Evolutionary conservation across 2,113 vertebrate species (phyloP).

Genomic region (Scartelaos histophorus): DNA sequence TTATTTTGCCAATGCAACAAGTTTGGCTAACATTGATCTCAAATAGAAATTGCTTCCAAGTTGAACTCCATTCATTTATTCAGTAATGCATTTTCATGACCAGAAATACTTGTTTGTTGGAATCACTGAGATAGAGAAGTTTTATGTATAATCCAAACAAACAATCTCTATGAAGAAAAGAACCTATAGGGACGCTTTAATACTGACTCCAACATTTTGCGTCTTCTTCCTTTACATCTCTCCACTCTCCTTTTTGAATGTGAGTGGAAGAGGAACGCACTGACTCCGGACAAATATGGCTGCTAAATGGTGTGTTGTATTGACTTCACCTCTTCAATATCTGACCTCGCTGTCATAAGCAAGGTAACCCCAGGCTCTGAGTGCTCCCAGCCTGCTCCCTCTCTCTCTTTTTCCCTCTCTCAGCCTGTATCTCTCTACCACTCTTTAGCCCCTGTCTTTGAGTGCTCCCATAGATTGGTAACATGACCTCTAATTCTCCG

Average conservation of each 20-base stretch:
- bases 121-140: too few relatives aligned
- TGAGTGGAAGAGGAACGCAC: not conserved
- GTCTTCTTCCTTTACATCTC: not conserved
- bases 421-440: slow-evolving; percentile 29
- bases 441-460: slow-evolving; percentile 41
- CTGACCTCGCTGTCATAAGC: slow-evolving; percentile 62
- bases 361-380: slow-evolving; percentile 59
- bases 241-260: not conserved
- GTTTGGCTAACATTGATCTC: too few relatives aligned
- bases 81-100: too few relatives aligned
- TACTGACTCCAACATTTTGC: not conserved
- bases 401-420: slow-evolving; percentile 19
- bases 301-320: slow-evolving; percentile 66
- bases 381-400: slow-evolving; percentile 30
- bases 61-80: too few relatives aligned
- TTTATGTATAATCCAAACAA: too few relatives aligned
- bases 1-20: too few relatives aligned
- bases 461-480: slow-evolving; percentile 64
- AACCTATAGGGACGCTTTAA: not conserved
- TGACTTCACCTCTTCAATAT: slow-evolving; percentile 61
- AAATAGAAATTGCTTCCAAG: too few relatives aligned
- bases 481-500: slow-evolving; percentile 69
- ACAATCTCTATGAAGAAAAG: too few relatives aligned
- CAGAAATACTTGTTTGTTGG: too few relatives aligned
- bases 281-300: slow-evolving; percentile 35